Base-by-base conservation (phyloP, 2,113 vertebrate genomes). In the Hydrolagus affinis region DNA sequence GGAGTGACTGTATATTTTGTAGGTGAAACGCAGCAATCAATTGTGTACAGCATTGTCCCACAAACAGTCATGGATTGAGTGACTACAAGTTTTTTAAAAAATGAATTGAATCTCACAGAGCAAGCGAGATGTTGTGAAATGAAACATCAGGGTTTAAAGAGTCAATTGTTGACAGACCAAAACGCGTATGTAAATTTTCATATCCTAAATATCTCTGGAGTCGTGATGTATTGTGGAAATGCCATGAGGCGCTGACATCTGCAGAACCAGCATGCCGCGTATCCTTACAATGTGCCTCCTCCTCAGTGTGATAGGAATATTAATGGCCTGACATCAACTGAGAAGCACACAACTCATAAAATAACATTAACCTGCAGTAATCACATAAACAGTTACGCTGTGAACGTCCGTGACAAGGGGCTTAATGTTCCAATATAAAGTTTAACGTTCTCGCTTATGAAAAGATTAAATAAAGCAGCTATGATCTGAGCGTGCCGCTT, bases 171-270 rank as follows among this genome's bases (percentile, higher is more conserved):
- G 28, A 66, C 78, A 83, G 60, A 83, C 8, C 15, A 83, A 15
- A 66, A 66, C 28, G 78, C 60, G 32, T 60, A 21, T 32, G 28
- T 66, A 83, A 32, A 21, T 83, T 83, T 83, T 66, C 30, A 83
- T 68, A 68, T 10, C 28, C 60, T 32, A 83, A 32, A 66, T 32
- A 32, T 14, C 12, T 83, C 32, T 19, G 60, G 66, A 17, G 66
- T 0, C 14, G 17, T 19, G 6, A 28, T 17, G 66, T 83, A 68
- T 64, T 66, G 59, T 83, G 12, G 60, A 83, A 83, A 83, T 83
- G 60, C 28, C 25, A 32, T 28, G 19, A 66, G 4, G 62, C 21
- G 64, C 21, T 66, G 78, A 68, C 78, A 83, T 64, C 59, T 80
- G 76, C 76, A 11, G 62, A 83, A 25, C 78, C 62, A 83, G 62